Evolutionary conservation across 1,140 invertebrate genomes (phyloP).

Genomic region (Neodiprion virginianus): DNA sequence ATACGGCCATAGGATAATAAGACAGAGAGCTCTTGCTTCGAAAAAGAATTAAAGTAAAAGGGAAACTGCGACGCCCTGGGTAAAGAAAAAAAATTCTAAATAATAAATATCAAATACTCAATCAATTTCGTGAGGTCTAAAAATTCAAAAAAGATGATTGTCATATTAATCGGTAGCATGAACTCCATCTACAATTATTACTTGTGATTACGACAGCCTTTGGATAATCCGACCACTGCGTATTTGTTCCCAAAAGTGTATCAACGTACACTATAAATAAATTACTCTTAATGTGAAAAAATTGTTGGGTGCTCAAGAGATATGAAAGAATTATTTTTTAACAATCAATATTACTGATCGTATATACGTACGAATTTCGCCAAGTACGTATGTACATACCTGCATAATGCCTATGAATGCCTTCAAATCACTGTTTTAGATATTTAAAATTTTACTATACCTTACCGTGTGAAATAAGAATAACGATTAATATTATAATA

Average conservation of each 20-base stretch:
- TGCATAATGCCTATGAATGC: not conserved
- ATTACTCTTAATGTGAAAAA: not conserved
- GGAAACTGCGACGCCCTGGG: too few species aligned
- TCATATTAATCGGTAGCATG: not conserved
- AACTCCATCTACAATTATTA: not conserved
- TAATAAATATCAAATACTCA: not conserved
- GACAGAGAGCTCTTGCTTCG: not conserved
- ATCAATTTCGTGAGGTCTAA: not conserved
- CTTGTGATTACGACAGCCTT: slow-evolving; percentile 2
- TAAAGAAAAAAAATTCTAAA: not conserved
- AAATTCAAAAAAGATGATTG: not conserved
- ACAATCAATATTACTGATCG: not conserved
- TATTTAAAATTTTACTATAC: not conserved
- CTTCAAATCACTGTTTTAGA: not conserved
- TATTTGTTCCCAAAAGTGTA: not conserved
- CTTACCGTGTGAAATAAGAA: too few species aligned
- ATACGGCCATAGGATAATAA: not conserved
- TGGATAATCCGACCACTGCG: not conserved
- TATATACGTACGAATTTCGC: too few species aligned
- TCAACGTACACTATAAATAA: not conserved
- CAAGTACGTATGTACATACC: not conserved
- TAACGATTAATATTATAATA: too few species aligned
- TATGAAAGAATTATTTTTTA: not conserved
- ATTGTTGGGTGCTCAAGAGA: not conserved
- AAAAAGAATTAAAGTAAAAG: not conserved